Conservation (phyloP, 2,797 vertebrate species). For the Anguilla pacifica region DNA sequence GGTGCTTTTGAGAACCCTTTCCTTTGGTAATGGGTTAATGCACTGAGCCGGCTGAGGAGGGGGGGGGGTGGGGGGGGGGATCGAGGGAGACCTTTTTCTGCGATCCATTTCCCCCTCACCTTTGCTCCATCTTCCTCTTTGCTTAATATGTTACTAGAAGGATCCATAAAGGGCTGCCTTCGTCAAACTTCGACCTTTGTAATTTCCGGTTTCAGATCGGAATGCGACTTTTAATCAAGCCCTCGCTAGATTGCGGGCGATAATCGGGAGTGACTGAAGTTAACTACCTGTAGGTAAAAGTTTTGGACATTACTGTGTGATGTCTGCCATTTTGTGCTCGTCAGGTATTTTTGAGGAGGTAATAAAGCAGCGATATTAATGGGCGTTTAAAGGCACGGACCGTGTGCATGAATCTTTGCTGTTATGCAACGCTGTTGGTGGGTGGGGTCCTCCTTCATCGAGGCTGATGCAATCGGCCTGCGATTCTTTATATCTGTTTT, state of each 20-base stretch:
- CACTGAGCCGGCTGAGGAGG: not conserved
- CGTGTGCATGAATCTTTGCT: not conserved
- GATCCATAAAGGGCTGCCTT: conserved; percentile 63
- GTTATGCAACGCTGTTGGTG: not conserved
- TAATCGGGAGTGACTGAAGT: not conserved
- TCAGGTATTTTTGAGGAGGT: not conserved
- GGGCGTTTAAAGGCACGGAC: not conserved
- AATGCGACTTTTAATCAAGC: conserved; percentile 68
- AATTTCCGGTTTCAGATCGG: conserved; percentile 62
- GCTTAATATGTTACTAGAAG: conserved; percentile 70
- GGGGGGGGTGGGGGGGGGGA: conserved; percentile 38
- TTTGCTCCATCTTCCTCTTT: conserved; percentile 38
- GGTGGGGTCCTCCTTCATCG: not conserved
- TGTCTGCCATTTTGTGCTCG: not conserved
- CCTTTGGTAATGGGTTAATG: not conserved
- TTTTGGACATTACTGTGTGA: not conserved
- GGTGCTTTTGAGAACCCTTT: not conserved
- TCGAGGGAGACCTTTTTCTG: conserved; percentile 40
- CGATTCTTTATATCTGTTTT: not conserved
- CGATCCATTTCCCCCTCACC: conserved; percentile 32
- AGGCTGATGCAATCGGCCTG: not conserved
- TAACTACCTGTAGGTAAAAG: not conserved
- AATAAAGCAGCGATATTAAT: not conserved
- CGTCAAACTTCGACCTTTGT: conserved; percentile 72
- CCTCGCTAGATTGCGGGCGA: conserved; percentile 52